Evolutionary conservation across 2,888 invertebrate species (phyloP).

Genomic region (Acrobasis consociella): DNA sequence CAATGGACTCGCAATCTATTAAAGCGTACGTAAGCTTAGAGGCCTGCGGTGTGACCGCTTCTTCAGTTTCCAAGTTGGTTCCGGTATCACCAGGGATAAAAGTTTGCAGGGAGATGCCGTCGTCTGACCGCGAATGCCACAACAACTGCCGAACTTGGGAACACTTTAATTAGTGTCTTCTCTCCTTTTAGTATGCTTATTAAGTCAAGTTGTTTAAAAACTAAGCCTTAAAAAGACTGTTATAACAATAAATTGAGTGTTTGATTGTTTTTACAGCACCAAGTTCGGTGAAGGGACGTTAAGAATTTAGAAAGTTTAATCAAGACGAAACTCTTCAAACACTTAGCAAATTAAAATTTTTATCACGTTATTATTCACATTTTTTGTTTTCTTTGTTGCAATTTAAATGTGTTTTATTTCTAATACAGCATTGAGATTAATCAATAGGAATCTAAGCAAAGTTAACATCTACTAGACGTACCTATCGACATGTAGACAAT

Average conservation of each 20-base stretch:
- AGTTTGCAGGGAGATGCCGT: constrained; percentile 53
- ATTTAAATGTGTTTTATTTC: too few relatives aligned
- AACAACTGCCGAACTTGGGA: constrained; percentile 56
- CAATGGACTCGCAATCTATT: constrained; percentile 43
- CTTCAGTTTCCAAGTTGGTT: constrained; percentile 48
- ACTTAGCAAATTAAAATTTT: constrained; percentile 3
- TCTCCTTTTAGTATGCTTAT: constrained; percentile 41
- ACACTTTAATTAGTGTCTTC: constrained; percentile 68
- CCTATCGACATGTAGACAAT: too few relatives aligned
- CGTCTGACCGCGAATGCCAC: constrained; percentile 47
- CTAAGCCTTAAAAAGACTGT: constrained; percentile 34
- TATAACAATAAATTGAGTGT: constrained; percentile 36
- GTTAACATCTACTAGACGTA: too few relatives aligned
- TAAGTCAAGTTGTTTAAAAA: constrained; percentile 45
- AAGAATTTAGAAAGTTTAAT: constrained; percentile 43
- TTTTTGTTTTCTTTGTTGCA: too few relatives aligned
- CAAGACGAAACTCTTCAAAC: constrained; percentile 24
- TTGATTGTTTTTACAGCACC: constrained; percentile 36
- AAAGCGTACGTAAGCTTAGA: constrained; percentile 41
- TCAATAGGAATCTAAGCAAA: too few relatives aligned
- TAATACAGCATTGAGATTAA: too few relatives aligned
- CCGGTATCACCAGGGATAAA: constrained; percentile 53
- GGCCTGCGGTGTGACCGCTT: constrained; percentile 40
- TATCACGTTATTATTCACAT: neutral
- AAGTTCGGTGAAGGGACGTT: constrained; percentile 42